These are phyloP conservation scores for Epizoanthus scotinus DNA, from an alignment of 92 coral and sea anemone species.

Conservation along the genomic window DNA sequence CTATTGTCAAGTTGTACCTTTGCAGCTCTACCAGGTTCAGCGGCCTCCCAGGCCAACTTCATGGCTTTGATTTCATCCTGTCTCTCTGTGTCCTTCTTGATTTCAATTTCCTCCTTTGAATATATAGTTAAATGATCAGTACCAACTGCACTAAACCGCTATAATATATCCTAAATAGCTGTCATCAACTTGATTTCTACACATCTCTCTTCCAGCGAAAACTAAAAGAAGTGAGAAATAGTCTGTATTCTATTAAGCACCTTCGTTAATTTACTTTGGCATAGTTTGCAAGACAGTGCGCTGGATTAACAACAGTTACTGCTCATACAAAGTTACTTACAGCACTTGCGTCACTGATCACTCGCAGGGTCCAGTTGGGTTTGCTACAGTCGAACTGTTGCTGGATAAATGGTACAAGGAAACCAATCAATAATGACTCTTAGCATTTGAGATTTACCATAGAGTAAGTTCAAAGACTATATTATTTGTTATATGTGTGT, in stretches of 20 bases:
- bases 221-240: too few relatives aligned
- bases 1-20: constrained; percentile 43
- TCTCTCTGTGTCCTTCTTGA: constrained; percentile 94
- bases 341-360: constrained; percentile 84
- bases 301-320: too few relatives aligned
- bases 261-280: too few relatives aligned
- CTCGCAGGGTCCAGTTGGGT: constrained; percentile 97
- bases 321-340: constrained; percentile 54
- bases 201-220: neutral
- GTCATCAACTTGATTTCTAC: neutral
- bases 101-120: constrained; percentile 87
- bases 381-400: constrained; percentile 93
- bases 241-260: too few relatives aligned
- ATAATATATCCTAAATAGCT: neutral
- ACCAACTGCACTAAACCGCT: neutral
- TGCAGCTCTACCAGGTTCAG: constrained; percentile 97
- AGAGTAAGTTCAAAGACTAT: neutral
- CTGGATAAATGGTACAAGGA: constrained; percentile 32
- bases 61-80: constrained; percentile 97
- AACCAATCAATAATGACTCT: neutral
- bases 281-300: too few relatives aligned
- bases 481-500: neutral
- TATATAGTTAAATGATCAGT: neutral
- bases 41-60: constrained; percentile 99
- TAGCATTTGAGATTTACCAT: neutral